A percentile compares a stretch with the other conserved stretches of the same genome.
phyloP scores from a whole-genome alignment of 2,888 invertebrate species.

The Zele albiditarsus region DNA sequence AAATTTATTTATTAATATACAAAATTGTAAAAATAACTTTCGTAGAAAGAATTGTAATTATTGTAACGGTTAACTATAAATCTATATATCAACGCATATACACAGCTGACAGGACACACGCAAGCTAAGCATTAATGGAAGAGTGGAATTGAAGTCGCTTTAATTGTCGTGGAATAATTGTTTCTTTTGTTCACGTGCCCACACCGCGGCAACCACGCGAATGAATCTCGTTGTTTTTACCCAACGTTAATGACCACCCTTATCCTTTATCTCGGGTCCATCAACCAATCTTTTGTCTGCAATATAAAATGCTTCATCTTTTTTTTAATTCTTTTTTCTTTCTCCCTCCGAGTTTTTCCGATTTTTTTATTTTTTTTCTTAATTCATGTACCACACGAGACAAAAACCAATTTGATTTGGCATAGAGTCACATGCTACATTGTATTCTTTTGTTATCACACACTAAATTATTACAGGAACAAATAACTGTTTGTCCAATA shows the following conservation, averaged over 20 bases:
- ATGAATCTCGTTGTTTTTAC: constrained; percentile 52
- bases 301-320: constrained; percentile 50
- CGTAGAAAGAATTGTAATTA: neutral
- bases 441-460: constrained; percentile 6
- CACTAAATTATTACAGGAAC: neutral
- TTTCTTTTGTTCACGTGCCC: constrained; percentile 42
- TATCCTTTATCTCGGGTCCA: constrained; percentile 49
- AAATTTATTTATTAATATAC: neutral
- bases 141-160: constrained; percentile 37
- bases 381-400: constrained; percentile 22
- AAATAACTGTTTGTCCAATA: too few species aligned
- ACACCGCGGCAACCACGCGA: constrained; percentile 8
- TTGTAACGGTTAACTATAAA: too few species aligned
- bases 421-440: neutral
- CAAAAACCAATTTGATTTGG: constrained; percentile 47
- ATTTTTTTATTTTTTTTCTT: neutral
- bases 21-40: neutral
- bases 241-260: constrained; percentile 54
- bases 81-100: neutral
- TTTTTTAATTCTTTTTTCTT: constrained; percentile 44
- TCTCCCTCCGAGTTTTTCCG: too few species aligned
- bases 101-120: constrained; percentile 4
- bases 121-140: constrained; percentile 25
- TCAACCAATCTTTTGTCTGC: constrained; percentile 53
- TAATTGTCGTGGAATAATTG: constrained; percentile 47